Evolutionary conservation across 1,140 invertebrate genomes (phyloP), one percentile per base, ranked within the genome.

Genomic region (Tetranychus cinnabarinus): DNA sequence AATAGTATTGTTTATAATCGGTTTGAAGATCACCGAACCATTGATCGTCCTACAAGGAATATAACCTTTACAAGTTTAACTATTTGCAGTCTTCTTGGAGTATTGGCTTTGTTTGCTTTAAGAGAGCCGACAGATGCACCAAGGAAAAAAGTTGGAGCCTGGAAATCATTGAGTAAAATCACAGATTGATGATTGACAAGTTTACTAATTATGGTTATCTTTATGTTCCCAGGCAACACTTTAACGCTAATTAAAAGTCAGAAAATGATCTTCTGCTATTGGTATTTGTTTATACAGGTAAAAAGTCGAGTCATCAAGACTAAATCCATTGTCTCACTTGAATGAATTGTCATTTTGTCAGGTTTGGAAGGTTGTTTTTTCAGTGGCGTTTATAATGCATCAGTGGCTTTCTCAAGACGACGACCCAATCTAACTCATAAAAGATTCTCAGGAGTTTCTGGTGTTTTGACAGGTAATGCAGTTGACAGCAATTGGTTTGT

Each of bases 1-100:
- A 97, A 97, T 70, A 74, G 90, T 8, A 95, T 93, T 73, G 88
- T 95, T 10, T 93, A 82, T 72, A 86, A 88, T 69, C 80, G 82
- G 70, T 91, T 96, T 72, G 80, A 82, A 77, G 84, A 83, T 56
- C 77, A 82, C 72, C 71, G 77, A 1, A 73, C 76, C 15, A 79
- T 80, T 54, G 81, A 85, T 59, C 67, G 70, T 60, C 69, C 73
- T 5, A 85, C 80, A 0, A 74, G 87, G 10, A 79, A 75, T 47
- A 68, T 84, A 1, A 83, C 91, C 1, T 86, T 88, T 70, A 78
- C 78, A 37, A 83, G 85, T 0, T 71, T 93, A 10, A 66, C 74
- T 5, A 78, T 72, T 1, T 74, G 88, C 5, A 79, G 80, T 10
- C 69, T 79, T 0, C 65, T 81, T 34, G 89, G 87, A 33, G 76